phyloP scores from a whole-genome alignment of 2,113 vertebrate species.

The Menura novaehollandiae region DNA sequence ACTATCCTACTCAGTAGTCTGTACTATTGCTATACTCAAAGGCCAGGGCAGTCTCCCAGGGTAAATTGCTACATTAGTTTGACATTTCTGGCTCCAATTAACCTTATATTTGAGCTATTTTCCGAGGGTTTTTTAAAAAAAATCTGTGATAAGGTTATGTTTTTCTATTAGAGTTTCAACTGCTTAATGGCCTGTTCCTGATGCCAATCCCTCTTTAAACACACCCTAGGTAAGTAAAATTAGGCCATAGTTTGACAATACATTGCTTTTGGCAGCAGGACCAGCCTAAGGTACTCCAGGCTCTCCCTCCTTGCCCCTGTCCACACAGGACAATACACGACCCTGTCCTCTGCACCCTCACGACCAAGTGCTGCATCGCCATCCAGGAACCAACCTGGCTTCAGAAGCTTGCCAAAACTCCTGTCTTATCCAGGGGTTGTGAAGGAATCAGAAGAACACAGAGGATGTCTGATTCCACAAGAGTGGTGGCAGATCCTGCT shows the following conservation, averaged over 20 bases:
- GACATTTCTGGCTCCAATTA: conserved; percentile 90
- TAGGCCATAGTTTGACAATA: not conserved
- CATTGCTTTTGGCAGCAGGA: not conserved
- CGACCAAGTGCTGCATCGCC: not conserved
- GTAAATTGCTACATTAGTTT: conserved; percentile 86
- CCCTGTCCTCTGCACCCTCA: not conserved
- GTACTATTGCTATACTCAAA: conserved; percentile 76
- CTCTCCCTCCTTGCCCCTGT: not conserved
- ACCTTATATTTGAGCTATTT: conserved; percentile 86
- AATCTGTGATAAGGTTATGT: conserved; percentile 74
- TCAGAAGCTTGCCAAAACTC: not conserved
- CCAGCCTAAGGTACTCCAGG: not conserved
- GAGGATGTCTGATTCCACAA: not conserved
- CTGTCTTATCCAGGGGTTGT: not conserved
- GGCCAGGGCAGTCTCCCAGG: conserved; percentile 81
- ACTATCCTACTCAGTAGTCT: conserved; percentile 69
- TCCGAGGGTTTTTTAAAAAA: conserved; percentile 64
- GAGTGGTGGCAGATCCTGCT: not conserved
- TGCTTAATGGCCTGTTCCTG: conserved; percentile 57
- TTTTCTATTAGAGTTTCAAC: conserved; percentile 63
- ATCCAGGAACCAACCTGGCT: not conserved
- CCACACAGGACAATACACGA: not conserved
- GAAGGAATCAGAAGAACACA: not conserved
- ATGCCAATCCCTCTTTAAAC: conserved; percentile 26
- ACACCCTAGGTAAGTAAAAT: not conserved